Conservation (phyloP, 1,140 invertebrate species). For the Vanessa atalanta region DNA sequence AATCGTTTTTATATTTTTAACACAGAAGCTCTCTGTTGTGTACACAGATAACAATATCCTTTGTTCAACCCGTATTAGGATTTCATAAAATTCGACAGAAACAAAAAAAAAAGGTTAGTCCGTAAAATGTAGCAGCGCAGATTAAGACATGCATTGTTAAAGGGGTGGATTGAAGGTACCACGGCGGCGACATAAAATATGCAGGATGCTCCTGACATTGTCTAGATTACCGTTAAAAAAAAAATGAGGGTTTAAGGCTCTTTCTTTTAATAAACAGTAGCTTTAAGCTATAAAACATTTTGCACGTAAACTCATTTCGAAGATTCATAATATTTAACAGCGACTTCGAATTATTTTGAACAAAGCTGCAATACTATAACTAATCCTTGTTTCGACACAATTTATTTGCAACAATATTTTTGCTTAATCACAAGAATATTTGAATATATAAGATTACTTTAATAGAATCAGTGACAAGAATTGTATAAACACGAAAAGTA, state of each 20-base stretch:
- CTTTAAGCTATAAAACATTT: conserved; percentile 4
- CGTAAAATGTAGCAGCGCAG: conserved; percentile 31
- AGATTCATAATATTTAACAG: not conserved
- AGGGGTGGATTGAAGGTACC: conserved; percentile 29
- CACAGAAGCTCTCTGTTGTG: not conserved
- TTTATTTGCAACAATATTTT: no score
- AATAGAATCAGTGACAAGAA: no score
- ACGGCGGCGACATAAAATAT: conserved; percentile 22
- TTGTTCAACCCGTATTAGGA: conserved; percentile 14
- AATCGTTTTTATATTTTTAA: no score
- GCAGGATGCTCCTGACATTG: conserved; percentile 6
- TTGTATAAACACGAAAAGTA: no score
- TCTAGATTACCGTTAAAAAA: conserved; percentile 20
- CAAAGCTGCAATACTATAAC: no score
- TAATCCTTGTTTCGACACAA: no score
- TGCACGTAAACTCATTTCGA: not conserved
- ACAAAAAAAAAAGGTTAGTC: conserved; percentile 11
- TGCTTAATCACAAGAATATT: no score
- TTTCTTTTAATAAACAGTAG: not conserved
- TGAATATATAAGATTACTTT: no score
- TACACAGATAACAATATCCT: conserved; percentile 2
- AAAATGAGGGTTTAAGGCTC: not conserved
- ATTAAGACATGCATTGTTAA: conserved; percentile 59
- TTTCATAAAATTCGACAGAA: conserved; percentile 25
- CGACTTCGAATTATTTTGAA: no score